Evolutionary conservation across 2,888 invertebrate genomes (phyloP).

Genomic region (Lochmaea crataegi): DNA sequence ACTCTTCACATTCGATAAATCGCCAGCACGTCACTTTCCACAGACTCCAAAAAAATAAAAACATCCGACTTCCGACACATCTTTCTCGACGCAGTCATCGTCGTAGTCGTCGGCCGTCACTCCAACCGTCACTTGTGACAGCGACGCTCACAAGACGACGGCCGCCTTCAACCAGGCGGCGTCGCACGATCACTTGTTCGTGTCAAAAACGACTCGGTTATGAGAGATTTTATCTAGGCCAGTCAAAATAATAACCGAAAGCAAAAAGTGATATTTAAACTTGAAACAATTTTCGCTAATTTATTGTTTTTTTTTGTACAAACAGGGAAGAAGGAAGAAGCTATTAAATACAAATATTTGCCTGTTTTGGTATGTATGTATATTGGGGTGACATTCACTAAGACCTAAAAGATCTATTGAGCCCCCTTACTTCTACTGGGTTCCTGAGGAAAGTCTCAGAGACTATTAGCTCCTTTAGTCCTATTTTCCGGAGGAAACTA

Average conservation of each 20-base stretch:
- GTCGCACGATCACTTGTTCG: slow-evolving; percentile 33
- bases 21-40: slow-evolving; percentile 11
- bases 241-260: neutral
- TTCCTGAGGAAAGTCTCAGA: too few relatives aligned
- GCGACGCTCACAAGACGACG: slow-evolving; percentile 27
- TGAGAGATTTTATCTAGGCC: slow-evolving; percentile 49
- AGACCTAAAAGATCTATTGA: too few relatives aligned
- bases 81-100: slow-evolving; percentile 21
- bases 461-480: too few relatives aligned
- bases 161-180: slow-evolving; percentile 24
- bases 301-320: too few relatives aligned
- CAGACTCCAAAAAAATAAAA: slow-evolving; percentile 15
- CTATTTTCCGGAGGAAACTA: too few relatives aligned
- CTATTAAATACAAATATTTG: too few relatives aligned
- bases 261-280: too few relatives aligned
- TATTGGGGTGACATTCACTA: too few relatives aligned
- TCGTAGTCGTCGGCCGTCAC: slow-evolving; percentile 32
- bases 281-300: too few relatives aligned
- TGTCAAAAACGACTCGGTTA: slow-evolving; percentile 26
- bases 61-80: slow-evolving; percentile 20
- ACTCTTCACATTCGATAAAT: slow-evolving; percentile 14
- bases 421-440: too few relatives aligned
- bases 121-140: slow-evolving; percentile 28
- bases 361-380: too few relatives aligned
- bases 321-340: too few relatives aligned